Base-by-base conservation (phyloP, 2,888 invertebrate species). In the Clivina fossor region DNA sequence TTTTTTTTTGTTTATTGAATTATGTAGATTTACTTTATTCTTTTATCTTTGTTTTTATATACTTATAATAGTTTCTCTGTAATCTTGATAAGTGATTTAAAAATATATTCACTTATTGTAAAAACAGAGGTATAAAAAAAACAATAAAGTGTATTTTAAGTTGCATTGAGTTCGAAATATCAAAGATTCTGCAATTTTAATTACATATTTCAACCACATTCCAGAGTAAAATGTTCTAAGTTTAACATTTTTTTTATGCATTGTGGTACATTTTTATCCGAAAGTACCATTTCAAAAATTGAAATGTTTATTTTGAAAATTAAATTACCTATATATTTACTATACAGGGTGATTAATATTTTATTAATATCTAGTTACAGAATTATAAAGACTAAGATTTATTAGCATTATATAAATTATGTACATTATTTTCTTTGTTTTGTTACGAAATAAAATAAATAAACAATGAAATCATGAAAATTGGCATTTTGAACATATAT, bases 221-320 rank as follows among this genome's bases (percentile, higher is more conserved):
- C 32, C 38, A 55, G 55, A 55, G 55, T 55, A 55, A 47, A 55
- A 38, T 55, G 46, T 46, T 49, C 15, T 30, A 11, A 28, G n/a
- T 13, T 20, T 55, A 22, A 40, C 47, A 55, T 30, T 55, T 55
- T 55, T 37, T 55, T 55, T 38, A 55, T 47, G 55, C 47, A 8
- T 22, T 55, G 47, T 55, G 55, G 55, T 47, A 55, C 55, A 49
- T 4, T 20, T 19, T 19, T 47, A 33, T 47, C n/a, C n/a, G n/a
- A n/a, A n/a, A n/a, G n/a, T n/a, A n/a, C n/a, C n/a, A n/a, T n/a
- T n/a, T n/a, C 15, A 28, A 19, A 11, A n/a, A 32, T 51, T 32
- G 22, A 51, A 32, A 30, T 19, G 16, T 9, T 37, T 15, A 16
- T 37, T 37, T 11, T 37, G 13, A 7, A 24, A 24, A 24, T 24